Conservation (phyloP, 2,888 invertebrate genomes). For the Dynastes grantii region DNA sequence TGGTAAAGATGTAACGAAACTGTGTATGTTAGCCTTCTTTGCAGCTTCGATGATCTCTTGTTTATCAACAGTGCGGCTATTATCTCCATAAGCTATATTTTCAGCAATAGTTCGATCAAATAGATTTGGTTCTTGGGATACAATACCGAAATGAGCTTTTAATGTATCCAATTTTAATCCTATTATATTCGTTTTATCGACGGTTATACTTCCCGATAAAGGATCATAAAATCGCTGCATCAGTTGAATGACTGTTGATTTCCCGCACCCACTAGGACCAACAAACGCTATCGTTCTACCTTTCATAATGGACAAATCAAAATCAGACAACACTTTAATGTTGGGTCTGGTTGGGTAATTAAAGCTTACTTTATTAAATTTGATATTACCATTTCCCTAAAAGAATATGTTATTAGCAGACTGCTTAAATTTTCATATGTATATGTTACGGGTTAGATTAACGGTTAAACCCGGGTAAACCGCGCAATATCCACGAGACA, state of each 20-base stretch:
- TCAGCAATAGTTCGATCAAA: constrained; percentile 91
- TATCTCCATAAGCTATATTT: constrained; percentile 95
- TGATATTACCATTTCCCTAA: constrained; percentile 77
- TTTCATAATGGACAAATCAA: constrained; percentile 76
- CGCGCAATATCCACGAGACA: too few species aligned
- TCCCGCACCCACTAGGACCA: constrained; percentile 89
- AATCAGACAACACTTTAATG: constrained; percentile 78
- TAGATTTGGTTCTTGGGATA: constrained; percentile 93
- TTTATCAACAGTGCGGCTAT: constrained; percentile 76
- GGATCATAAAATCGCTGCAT: constrained; percentile 90
- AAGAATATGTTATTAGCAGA: constrained; percentile 42
- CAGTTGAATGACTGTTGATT: constrained; percentile 89
- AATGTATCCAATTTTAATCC: constrained; percentile 66
- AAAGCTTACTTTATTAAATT: constrained; percentile 80
- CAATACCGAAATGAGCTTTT: constrained; percentile 86
- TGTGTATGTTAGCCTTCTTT: constrained; percentile 90
- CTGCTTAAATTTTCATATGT: too few species aligned
- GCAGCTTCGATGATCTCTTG: constrained; percentile 86
- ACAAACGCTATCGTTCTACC: constrained; percentile 86
- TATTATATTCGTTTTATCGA: constrained; percentile 63
- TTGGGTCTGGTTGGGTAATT: constrained; percentile 85
- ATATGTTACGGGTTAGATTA: too few species aligned
- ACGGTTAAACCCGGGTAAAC: too few species aligned
- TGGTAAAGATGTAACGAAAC: constrained; percentile 85
- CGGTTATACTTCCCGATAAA: constrained; percentile 74